Evolutionary conservation across 1,140 invertebrate species (phyloP), one percentile per base, ranked within the genome.

Genomic region (Lanistes nyassanus): DNA sequence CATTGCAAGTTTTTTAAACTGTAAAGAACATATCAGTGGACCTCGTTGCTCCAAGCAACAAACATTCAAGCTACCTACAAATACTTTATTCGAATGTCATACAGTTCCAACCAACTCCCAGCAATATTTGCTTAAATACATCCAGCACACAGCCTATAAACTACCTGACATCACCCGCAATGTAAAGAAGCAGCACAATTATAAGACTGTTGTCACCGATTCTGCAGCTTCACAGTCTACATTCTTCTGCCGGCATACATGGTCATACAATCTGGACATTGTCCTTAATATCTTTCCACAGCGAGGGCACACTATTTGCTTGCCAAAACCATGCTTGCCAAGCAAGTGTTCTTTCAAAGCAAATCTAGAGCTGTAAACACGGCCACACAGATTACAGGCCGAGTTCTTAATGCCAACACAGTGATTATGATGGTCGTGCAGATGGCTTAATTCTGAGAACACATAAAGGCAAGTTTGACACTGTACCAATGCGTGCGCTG

Each of bases 341-440:
- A 74, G 62, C n/a, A 79, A 55, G 55, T 79, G 77, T 58, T 79
- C 77, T 37, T 79, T 79, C 21, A 79, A 70, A 9, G 74, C 73
- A 72, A 69, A 76, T 53, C 75, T 70, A 11, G 75, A 70, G 51
- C 77, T 79, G 42, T 79, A 79, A 60, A 74, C 53, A 21, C 77
- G 69, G 4, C 58, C 47, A 42, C 70, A 72, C 7, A 72, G 42
- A 42, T 72, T 72, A 29, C 70, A 72, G 3, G 34, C 42, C 36
- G 51, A 31, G 21, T 72, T 72, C 37, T n/a, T 72, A 21, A 60
- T 72, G 16, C 70, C 70, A 31, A 31, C 11, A 36, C 72, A 74
- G 16, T 34, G 36, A 11, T 31, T 36, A 29, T 9, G 16, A 31
- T 66, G 60, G 26, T n/a, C 36, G 19, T 37, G 11, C 23, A 58